Percentiles rank a stretch among this genome's conserved stretches.
phyloP scores from a whole-genome alignment of 2,888 invertebrate genomes.

The Eupeodes latifasciatus region DNA sequence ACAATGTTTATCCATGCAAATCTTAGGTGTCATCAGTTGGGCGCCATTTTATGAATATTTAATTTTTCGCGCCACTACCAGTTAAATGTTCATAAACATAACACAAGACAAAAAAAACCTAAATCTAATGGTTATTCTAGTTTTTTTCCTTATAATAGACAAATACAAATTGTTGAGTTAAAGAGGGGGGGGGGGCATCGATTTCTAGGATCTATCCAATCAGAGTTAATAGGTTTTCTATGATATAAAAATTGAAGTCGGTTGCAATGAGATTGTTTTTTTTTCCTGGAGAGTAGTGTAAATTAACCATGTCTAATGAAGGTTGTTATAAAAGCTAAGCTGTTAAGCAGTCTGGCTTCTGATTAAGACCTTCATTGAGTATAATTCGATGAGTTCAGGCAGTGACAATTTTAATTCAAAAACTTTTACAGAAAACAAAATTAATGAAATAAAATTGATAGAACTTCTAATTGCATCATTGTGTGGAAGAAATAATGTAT shows the following conservation, averaged over 20 bases:
- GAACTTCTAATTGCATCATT: too few relatives aligned
- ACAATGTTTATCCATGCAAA: conserved; percentile 56
- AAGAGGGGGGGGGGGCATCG: not conserved
- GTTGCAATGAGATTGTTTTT: not conserved
- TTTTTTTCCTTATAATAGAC: not conserved
- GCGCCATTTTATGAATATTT: conserved; percentile 57
- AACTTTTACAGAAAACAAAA: too few relatives aligned
- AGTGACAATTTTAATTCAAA: too few relatives aligned
- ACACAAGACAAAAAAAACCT: not conserved
- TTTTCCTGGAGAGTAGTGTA: not conserved
- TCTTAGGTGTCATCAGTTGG: conserved; percentile 43
- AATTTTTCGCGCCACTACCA: conserved; percentile 27
- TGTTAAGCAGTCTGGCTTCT: not conserved
- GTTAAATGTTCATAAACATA: conserved; percentile 26
- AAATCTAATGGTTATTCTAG: conserved; percentile 31
- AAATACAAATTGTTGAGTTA: not conserved
- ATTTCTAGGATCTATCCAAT: conserved; percentile 14
- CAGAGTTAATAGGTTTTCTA: not conserved
- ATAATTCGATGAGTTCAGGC: too few relatives aligned
- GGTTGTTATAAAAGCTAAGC: not conserved
- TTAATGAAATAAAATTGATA: too few relatives aligned
- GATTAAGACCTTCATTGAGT: not conserved
- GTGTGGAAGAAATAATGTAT: too few relatives aligned
- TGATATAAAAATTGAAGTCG: not conserved
- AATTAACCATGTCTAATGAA: conserved; percentile 5